phyloP scores from a whole-genome alignment of 2,888 invertebrate genomes.

The Cheiracanthium punctorium region DNA sequence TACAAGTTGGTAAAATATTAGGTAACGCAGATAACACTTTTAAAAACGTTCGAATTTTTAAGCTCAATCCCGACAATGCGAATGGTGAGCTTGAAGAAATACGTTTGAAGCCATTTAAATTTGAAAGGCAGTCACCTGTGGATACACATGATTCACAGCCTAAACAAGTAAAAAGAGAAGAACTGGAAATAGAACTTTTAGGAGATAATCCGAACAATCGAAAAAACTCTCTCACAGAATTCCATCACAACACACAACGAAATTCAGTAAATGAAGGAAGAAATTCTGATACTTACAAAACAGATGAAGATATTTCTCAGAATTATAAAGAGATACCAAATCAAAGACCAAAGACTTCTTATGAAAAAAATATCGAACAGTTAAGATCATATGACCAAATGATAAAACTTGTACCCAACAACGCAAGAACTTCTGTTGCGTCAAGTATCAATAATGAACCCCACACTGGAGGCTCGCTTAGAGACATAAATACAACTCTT shows the following conservation, averaged over 20 bases:
- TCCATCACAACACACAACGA: not conserved
- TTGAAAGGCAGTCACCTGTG: not conserved
- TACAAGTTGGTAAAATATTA: conserved; percentile 37
- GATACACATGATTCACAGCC: not conserved
- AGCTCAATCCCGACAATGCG: not conserved
- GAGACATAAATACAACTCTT: not conserved
- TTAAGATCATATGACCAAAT: not conserved
- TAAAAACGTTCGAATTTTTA: conserved; percentile 12
- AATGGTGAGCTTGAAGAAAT: not conserved
- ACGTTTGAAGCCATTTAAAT: not conserved
- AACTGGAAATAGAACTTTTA: not conserved
- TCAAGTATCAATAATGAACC: not conserved
- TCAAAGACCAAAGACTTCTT: not conserved
- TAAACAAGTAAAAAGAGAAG: not conserved
- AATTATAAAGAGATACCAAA: not conserved
- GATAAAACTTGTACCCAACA: not conserved
- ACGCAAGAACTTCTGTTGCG: not conserved
- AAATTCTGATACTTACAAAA: not conserved
- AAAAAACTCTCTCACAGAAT: not conserved
- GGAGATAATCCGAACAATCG: not conserved
- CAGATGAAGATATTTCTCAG: not conserved
- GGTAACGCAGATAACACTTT: conserved; percentile 26
- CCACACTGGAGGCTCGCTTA: not conserved
- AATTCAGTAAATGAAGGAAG: not conserved
- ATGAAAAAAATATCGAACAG: not conserved